Percentiles rank a stretch among this genome's conserved stretches.
Conservation (phyloP, 2,797 vertebrate genomes). For the Mormyrus proboscirostris region DNA sequence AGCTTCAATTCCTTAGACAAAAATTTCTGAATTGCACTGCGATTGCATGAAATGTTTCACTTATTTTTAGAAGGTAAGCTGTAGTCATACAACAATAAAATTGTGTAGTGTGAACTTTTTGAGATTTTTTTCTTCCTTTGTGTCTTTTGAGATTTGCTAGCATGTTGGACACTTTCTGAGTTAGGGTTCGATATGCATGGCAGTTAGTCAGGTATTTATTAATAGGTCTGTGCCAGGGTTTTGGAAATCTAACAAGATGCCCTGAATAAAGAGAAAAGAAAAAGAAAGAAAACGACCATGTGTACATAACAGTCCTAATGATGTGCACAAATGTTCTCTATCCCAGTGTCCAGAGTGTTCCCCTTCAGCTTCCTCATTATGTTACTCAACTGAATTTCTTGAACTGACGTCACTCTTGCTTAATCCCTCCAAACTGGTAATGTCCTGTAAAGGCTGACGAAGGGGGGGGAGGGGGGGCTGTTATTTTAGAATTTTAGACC, state of each 20-base stretch:
- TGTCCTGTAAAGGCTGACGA: constrained; percentile 32
- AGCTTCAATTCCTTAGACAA: not conserved
- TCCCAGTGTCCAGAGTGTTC: not conserved
- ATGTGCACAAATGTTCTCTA: constrained; percentile 19
- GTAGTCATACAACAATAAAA: not conserved
- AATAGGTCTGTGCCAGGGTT: not conserved
- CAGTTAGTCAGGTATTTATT: not conserved
- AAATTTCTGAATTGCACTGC: not conserved
- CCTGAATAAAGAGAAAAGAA: not conserved
- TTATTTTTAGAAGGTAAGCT: not conserved
- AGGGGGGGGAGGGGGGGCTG: not conserved
- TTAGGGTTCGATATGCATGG: not conserved
- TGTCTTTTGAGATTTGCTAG: not conserved
- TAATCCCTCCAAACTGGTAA: constrained; percentile 33
- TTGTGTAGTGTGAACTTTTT: not conserved
- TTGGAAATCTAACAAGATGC: not conserved
- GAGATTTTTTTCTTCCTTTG: not conserved
- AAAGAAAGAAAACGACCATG: not conserved
- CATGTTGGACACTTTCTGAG: not conserved
- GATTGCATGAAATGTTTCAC: not conserved
- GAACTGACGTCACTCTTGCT: constrained; percentile 35
- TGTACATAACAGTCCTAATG: not conserved
- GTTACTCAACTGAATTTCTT: constrained; percentile 34
- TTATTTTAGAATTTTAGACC: constrained; percentile 30
- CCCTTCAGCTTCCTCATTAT: not conserved